phyloP scores from a whole-genome alignment of 2,797 vertebrate genomes.

The Anguilla anguilla region DNA sequence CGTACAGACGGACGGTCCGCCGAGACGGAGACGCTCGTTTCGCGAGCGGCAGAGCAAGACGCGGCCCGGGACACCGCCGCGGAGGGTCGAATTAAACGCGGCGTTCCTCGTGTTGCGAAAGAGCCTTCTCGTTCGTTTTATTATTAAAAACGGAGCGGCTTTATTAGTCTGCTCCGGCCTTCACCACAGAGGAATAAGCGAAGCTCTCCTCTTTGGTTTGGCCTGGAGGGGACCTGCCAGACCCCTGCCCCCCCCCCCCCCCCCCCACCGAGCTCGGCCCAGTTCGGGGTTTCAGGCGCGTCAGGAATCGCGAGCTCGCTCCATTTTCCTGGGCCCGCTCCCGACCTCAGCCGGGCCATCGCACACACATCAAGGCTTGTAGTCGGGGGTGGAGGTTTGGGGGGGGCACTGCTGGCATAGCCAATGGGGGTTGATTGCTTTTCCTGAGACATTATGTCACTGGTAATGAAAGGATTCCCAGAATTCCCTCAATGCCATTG shows the following conservation, averaged over 20 bases:
- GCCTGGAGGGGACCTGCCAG: neutral
- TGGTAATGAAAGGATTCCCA: slow-evolving; percentile 53
- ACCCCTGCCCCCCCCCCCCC: no score
- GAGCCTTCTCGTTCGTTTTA: neutral
- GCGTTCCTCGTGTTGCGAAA: neutral
- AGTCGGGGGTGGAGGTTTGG: slow-evolving; percentile 49
- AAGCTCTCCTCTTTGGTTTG: neutral
- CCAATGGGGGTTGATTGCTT: slow-evolving; percentile 59
- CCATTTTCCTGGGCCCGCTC: neutral
- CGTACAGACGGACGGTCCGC: neutral
- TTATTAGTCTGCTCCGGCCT: neutral
- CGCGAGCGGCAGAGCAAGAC: neutral
- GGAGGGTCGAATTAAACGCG: neutral
- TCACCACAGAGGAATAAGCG: neutral
- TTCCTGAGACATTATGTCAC: slow-evolving; percentile 60
- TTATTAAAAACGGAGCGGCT: neutral
- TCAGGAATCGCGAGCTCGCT: slow-evolving; percentile 12
- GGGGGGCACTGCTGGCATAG: slow-evolving; percentile 46
- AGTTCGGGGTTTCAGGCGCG: slow-evolving; percentile 24
- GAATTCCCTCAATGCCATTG: slow-evolving; percentile 29
- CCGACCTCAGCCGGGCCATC: slow-evolving; percentile 31
- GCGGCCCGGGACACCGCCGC: neutral
- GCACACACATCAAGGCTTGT: slow-evolving; percentile 49
- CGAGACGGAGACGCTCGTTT: neutral
- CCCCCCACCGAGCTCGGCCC: neutral